A percentile compares a stretch with the other conserved stretches of the same genome.
These are phyloP conservation scores for Mus caroli DNA, from an alignment of 2,797 vertebrate genomes.

Conservation along the genomic window DNA sequence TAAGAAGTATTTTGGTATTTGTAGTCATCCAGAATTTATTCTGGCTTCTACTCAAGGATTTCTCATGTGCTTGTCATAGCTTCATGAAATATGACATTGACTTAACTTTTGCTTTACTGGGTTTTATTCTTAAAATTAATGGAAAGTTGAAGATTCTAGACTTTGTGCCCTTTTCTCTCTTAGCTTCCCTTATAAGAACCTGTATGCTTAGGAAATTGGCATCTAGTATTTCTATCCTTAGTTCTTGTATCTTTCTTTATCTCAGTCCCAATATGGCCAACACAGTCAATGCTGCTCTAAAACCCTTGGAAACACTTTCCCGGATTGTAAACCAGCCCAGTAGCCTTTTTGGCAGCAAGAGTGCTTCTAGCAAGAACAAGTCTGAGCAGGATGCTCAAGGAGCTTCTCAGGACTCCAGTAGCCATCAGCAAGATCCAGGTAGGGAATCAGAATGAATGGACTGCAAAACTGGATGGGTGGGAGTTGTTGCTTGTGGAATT, in stretches of 20 bases:
- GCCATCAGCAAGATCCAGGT: conserved; percentile 96
- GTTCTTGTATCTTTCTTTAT: conserved; percentile 55
- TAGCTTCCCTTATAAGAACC: background rate
- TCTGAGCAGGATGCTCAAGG: conserved; percentile 94
- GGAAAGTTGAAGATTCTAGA: background rate
- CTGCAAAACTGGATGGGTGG: conserved; percentile 36
- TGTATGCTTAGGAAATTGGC: background rate
- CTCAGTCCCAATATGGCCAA: conserved; percentile 98
- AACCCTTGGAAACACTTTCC: conserved; percentile 97
- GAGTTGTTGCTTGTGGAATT: conserved; percentile 64
- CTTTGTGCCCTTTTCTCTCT: background rate
- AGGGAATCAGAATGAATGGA: conserved; percentile 73
- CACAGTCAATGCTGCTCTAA: conserved; percentile 97
- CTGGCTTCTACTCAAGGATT: background rate
- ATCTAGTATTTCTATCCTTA: conserved; percentile 52
- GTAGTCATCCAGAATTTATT: background rate
- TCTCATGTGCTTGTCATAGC: background rate
- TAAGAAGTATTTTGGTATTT: conserved; percentile 21
- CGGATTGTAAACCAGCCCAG: conserved; percentile 98
- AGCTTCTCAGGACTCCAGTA: conserved; percentile 93
- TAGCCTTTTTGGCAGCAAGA: conserved; percentile 96
- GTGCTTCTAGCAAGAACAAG: conserved; percentile 96
- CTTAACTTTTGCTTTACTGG: conserved; percentile 33
- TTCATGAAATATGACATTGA: background rate
- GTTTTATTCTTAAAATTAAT: background rate